These are phyloP conservation scores for Percina caprodes DNA, from an alignment of 2,113 vertebrate genomes.

Conservation along the genomic window DNA sequence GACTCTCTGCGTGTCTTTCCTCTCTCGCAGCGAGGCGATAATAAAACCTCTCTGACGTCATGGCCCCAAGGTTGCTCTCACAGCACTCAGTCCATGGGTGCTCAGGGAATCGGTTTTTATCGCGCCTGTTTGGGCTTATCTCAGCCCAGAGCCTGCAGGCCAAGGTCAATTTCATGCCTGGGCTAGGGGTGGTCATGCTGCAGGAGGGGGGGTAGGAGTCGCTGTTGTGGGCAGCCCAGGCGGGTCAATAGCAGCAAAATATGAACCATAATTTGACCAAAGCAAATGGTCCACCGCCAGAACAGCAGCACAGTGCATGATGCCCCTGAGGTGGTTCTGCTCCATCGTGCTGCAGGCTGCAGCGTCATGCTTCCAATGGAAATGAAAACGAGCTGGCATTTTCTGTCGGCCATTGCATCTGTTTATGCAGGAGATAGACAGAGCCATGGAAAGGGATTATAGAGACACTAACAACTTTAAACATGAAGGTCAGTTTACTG, in stretches of 20 bases:
- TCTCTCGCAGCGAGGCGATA: conserved; percentile 15
- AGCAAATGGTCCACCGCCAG: conserved; percentile 28
- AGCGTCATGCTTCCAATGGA: not conserved
- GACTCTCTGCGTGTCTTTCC: conserved; percentile 37
- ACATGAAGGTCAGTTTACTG: not conserved
- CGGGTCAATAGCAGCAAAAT: conserved; percentile 58
- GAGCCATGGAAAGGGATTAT: not conserved
- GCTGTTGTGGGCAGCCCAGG: conserved; percentile 41
- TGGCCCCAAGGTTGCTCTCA: conserved; percentile 59
- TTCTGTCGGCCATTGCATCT: conserved; percentile 6
- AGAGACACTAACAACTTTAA: not conserved
- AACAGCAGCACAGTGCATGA: not conserved
- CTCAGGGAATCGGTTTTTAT: conserved; percentile 64
- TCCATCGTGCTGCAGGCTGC: not conserved
- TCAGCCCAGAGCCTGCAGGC: conserved; percentile 54
- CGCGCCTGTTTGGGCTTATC: conserved; percentile 68
- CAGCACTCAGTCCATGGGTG: conserved; percentile 26
- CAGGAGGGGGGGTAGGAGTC: conserved; percentile 3
- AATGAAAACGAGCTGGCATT: conserved; percentile 6
- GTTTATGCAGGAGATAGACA: not conserved
- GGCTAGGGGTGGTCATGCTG: conserved; percentile 44
- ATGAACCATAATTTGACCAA: conserved; percentile 55
- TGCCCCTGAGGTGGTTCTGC: conserved; percentile 4
- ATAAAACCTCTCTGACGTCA: conserved; percentile 66
- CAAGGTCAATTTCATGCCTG: conserved; percentile 74